phyloP scores from a whole-genome alignment of 2,888 invertebrate species.

The Hetaerina titia region DNA sequence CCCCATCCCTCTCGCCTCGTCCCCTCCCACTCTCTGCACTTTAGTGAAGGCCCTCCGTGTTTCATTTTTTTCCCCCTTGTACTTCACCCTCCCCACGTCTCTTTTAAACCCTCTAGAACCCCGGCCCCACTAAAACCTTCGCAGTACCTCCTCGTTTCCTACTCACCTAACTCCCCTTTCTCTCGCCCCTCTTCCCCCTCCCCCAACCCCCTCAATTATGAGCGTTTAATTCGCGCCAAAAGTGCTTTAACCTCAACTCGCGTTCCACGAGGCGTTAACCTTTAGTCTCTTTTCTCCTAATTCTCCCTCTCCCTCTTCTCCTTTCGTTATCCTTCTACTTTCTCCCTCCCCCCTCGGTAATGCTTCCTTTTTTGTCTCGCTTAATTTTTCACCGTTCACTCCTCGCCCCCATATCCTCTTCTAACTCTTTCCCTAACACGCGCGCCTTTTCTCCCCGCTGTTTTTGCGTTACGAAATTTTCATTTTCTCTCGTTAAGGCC shows the following conservation, averaged over 20 bases:
- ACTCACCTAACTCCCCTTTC: neutral
- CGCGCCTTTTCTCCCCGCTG: neutral
- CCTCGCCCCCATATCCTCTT: neutral
- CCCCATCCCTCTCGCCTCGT: neutral
- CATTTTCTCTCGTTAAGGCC: neutral
- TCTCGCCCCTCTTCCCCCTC: neutral
- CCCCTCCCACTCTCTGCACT: neutral
- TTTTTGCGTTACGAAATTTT: neutral
- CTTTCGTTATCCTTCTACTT: neutral
- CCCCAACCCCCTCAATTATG: slow-evolving; percentile 41
- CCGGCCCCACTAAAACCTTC: neutral
- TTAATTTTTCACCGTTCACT: neutral
- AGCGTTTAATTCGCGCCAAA: slow-evolving; percentile 32
- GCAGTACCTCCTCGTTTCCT: neutral
- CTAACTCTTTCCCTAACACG: neutral
- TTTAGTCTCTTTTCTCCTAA: slow-evolving; percentile 54
- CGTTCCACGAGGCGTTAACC: slow-evolving; percentile 69
- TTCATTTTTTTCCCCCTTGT: neutral
- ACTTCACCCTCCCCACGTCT: neutral
- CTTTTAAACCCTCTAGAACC: neutral
- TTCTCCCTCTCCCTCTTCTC: slow-evolving; percentile 5
- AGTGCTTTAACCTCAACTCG: neutral
- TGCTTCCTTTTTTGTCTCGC: neutral
- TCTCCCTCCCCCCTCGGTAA: neutral
- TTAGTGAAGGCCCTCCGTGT: neutral